A percentile compares a stretch with the other conserved stretches of the same genome.
Conservation (phyloP, 2,888 invertebrate genomes). For the Rhaphigaster nebulosa region DNA sequence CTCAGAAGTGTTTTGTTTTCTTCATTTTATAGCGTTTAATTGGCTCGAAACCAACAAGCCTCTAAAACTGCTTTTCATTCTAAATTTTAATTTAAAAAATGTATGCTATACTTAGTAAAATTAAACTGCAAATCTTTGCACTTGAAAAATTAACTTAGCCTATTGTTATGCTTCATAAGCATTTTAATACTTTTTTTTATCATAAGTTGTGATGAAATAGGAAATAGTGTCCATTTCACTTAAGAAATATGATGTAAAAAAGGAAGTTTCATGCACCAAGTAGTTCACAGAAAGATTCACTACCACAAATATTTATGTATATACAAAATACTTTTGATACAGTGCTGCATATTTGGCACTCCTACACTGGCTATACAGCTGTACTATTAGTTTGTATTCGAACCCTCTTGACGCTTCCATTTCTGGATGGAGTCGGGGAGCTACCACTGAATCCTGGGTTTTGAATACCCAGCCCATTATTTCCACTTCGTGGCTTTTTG, state of each 20-base stretch:
- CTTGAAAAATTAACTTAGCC: not conserved
- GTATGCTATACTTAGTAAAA: too few relatives aligned
- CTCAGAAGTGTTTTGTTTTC: not conserved
- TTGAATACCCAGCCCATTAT: slow-evolving; percentile 83
- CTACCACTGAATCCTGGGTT: slow-evolving; percentile 89
- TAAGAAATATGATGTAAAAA: slow-evolving; percentile 23
- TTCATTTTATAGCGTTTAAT: not conserved
- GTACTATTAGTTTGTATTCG: slow-evolving; percentile 93
- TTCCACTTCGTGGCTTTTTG: slow-evolving; percentile 75
- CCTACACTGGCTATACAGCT: slow-evolving; percentile 75
- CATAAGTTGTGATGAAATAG: not conserved
- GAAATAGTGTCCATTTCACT: not conserved
- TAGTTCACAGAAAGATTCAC: slow-evolving; percentile 31
- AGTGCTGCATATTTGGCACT: slow-evolving; percentile 54
- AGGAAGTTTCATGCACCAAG: slow-evolving; percentile 36
- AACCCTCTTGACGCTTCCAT: slow-evolving; percentile 91
- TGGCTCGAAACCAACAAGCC: not conserved
- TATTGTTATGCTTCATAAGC: not conserved
- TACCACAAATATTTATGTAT: slow-evolving; percentile 39
- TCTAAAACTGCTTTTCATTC: not conserved
- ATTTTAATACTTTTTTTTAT: not conserved
- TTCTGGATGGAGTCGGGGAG: slow-evolving; percentile 85
- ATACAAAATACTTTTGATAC: slow-evolving; percentile 52
- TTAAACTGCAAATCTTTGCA: not conserved
- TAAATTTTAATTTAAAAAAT: not conserved